phyloP scores from a whole-genome alignment of 1,140 invertebrate genomes.

The Dryas iulia region DNA sequence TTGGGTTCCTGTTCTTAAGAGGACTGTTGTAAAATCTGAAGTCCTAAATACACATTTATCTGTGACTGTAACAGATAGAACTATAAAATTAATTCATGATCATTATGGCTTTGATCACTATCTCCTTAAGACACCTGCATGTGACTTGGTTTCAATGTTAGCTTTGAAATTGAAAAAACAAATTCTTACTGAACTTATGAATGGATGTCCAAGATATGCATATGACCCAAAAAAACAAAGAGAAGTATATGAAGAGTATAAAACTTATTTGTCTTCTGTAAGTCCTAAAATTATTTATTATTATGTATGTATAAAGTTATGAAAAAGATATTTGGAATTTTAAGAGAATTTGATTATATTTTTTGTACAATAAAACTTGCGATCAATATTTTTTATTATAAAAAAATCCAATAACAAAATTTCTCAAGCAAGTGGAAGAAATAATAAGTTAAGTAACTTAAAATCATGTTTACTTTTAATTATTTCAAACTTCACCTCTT shows the following conservation, averaged over 20 bases:
- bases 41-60: conserved; percentile 93
- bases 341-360: too few species aligned
- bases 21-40: conserved; percentile 95
- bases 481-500: too few species aligned
- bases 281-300: conserved; percentile 56
- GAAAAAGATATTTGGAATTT: too few species aligned
- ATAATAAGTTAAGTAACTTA: too few species aligned
- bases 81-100: conserved; percentile 92
- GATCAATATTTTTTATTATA: too few species aligned
- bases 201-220: conserved; percentile 88
- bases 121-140: conserved; percentile 93
- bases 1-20: conserved; percentile 91
- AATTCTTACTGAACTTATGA: conserved; percentile 88
- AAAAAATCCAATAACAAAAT: too few species aligned
- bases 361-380: too few species aligned
- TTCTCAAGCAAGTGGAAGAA: too few species aligned
- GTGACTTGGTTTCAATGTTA: conserved; percentile 91
- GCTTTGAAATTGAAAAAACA: conserved; percentile 91
- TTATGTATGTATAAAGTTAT: neutral
- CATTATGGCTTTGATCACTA: conserved; percentile 97
- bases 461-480: too few species aligned
- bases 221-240: conserved; percentile 86
- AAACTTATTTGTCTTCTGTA: conserved; percentile 89
- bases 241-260: conserved; percentile 91
- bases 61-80: conserved; percentile 89